Conservation (phyloP, 2,113 vertebrate species). For the Hippopotamus amphibius region DNA sequence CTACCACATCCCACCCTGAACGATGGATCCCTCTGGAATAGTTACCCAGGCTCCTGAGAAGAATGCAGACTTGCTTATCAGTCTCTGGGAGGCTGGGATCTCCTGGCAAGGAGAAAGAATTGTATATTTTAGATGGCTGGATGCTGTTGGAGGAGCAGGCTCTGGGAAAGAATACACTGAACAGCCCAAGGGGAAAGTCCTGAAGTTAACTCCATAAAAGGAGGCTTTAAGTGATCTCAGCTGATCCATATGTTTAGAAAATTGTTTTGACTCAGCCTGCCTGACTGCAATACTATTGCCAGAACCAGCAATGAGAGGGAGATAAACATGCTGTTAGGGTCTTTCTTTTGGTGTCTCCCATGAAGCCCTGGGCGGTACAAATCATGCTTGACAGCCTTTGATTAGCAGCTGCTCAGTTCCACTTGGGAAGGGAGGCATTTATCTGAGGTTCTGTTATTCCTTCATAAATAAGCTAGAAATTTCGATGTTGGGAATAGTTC, state of each 20-base stretch:
- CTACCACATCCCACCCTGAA: fast-evolving
- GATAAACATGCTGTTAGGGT: slow-evolving; percentile 29
- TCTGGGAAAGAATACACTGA: slow-evolving; percentile 52
- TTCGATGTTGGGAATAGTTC: not conserved
- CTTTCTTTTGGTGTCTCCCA: slow-evolving; percentile 36
- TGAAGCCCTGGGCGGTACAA: not conserved
- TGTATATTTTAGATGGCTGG: slow-evolving; percentile 11
- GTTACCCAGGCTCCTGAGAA: not conserved
- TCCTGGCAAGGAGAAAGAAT: not conserved
- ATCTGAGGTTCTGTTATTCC: not conserved
- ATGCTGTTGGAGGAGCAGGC: slow-evolving; percentile 2
- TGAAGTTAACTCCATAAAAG: slow-evolving; percentile 69
- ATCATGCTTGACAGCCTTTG: not conserved
- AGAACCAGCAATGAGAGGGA: slow-evolving; percentile 62
- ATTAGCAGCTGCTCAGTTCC: slow-evolving; percentile 35
- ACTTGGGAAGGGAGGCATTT: not conserved
- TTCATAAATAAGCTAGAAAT: not conserved
- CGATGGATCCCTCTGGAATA: not conserved
- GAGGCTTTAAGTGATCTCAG: slow-evolving; percentile 66
- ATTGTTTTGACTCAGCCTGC: slow-evolving; percentile 69
- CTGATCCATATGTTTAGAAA: slow-evolving; percentile 79
- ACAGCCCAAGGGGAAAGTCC: slow-evolving; percentile 38
- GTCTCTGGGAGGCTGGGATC: not conserved
- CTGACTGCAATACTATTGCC: slow-evolving; percentile 39
- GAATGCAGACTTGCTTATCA: not conserved